phyloP scores from a whole-genome alignment of 2,797 vertebrate species.

The Silurus lanzhouensis region DNA sequence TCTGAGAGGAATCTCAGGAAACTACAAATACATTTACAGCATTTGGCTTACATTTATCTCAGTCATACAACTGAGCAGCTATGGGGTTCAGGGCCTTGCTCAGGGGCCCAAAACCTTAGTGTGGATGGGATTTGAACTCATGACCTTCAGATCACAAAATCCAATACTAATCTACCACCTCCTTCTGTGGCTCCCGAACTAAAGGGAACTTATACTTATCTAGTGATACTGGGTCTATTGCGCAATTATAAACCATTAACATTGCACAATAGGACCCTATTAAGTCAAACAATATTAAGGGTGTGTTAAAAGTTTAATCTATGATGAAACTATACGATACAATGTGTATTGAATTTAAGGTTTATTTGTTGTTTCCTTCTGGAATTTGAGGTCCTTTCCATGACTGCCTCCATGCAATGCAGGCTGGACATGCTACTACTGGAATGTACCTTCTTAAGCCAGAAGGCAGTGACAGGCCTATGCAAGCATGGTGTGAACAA shows the following conservation, averaged over 20 bases:
- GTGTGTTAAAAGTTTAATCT: background rate
- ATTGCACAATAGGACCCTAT: background rate
- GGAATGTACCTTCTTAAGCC: conserved; percentile 93
- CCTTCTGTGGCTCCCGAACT: no score
- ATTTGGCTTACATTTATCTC: no score
- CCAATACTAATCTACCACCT: no score
- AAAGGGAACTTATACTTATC: background rate
- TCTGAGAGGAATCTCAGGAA: background rate
- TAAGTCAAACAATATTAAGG: background rate
- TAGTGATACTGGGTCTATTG: background rate
- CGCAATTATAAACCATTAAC: background rate
- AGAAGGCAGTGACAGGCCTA: conserved; percentile 77
- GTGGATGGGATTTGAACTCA: no score
- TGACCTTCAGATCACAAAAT: no score
- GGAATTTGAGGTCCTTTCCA: conserved; percentile 85
- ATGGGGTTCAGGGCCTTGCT: no score
- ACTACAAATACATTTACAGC: no score
- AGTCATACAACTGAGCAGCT: no score
- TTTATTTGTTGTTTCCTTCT: conserved; percentile 23
- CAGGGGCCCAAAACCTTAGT: no score
- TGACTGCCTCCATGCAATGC: conserved; percentile 90
- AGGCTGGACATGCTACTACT: conserved; percentile 85
- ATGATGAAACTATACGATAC: background rate
- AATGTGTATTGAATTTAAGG: background rate
- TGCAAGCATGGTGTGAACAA: conserved; percentile 95